Evolutionary conservation across 2,888 invertebrate species (phyloP).

Genomic region (Pandemis heparana): DNA sequence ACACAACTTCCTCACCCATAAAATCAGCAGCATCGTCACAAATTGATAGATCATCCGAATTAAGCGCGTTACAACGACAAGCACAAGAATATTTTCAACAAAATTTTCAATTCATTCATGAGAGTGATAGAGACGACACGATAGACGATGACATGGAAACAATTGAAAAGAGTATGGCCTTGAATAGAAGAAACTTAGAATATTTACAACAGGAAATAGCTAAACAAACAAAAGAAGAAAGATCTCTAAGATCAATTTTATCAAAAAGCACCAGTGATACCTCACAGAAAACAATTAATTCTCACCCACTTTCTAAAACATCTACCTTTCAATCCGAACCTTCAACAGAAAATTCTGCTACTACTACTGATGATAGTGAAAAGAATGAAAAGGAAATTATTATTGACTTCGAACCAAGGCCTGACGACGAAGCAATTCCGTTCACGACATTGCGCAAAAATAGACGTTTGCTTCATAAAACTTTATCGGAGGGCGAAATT

Average conservation of each 20-base stretch:
- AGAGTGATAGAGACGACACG: conserved; percentile 83
- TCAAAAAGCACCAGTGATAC: conserved; percentile 80
- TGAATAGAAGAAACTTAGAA: conserved; percentile 81
- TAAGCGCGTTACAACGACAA: conserved; percentile 74
- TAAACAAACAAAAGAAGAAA: conserved; percentile 76
- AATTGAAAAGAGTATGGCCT: conserved; percentile 82
- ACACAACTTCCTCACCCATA: conserved; percentile 74
- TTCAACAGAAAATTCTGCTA: conserved; percentile 81
- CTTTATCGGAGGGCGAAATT: conserved; percentile 93
- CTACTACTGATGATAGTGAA: conserved; percentile 84
- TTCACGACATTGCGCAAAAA: conserved; percentile 83
- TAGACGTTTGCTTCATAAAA: conserved; percentile 88
- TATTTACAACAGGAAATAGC: conserved; percentile 83
- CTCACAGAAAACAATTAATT: conserved; percentile 76
- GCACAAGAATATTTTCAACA: conserved; percentile 83
- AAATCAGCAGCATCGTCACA: conserved; percentile 77
- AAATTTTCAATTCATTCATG: conserved; percentile 83
- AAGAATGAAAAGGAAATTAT: conserved; percentile 92
- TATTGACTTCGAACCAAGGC: conserved; percentile 93
- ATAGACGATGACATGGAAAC: conserved; percentile 82
- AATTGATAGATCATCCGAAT: conserved; percentile 77
- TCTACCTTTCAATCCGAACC: conserved; percentile 84
- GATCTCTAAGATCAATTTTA: conserved; percentile 72
- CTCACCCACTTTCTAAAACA: conserved; percentile 79
- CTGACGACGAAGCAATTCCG: conserved; percentile 88